Conservation (phyloP, 2,888 invertebrate genomes). For the Sarcophaga subvicina region DNA sequence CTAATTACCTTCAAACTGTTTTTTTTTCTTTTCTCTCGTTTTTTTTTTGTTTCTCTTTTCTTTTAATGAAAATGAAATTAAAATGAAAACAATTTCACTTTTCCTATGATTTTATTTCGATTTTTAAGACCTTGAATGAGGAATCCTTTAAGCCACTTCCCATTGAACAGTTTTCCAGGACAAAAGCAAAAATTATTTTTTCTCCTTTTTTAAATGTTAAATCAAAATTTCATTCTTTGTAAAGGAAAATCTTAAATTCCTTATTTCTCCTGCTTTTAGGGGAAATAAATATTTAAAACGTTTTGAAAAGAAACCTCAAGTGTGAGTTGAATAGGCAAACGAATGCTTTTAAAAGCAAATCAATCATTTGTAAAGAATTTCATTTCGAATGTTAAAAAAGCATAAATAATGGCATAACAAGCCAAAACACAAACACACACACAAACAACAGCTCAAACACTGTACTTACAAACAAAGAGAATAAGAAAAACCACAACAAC, state of each 20-base stretch:
- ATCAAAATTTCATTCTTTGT: no score
- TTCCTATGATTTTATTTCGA: background rate
- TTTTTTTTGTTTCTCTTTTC: constrained; percentile 10
- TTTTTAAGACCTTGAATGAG: constrained; percentile 7
- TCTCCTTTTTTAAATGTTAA: no score
- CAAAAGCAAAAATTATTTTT: no score
- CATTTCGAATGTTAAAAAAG: constrained; percentile 24
- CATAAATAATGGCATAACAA: constrained; percentile 17
- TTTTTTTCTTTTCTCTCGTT: background rate
- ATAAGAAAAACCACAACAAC: background rate
- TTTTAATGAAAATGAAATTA: background rate
- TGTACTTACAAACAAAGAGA: background rate
- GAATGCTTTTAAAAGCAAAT: constrained; percentile 52
- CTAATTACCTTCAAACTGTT: constrained; percentile 17
- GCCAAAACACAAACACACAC: background rate
- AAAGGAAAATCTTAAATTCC: background rate
- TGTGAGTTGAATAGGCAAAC: background rate
- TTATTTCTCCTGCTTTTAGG: background rate
- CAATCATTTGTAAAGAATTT: constrained; percentile 64
- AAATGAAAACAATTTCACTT: background rate
- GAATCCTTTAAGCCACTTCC: constrained; percentile 1
- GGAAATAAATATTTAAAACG: background rate
- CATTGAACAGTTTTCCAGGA: no score
- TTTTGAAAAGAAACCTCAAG: background rate
- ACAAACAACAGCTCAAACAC: background rate